phyloP scores from a whole-genome alignment of 2,888 invertebrate species.

The Schrankia costaestrigalis region DNA sequence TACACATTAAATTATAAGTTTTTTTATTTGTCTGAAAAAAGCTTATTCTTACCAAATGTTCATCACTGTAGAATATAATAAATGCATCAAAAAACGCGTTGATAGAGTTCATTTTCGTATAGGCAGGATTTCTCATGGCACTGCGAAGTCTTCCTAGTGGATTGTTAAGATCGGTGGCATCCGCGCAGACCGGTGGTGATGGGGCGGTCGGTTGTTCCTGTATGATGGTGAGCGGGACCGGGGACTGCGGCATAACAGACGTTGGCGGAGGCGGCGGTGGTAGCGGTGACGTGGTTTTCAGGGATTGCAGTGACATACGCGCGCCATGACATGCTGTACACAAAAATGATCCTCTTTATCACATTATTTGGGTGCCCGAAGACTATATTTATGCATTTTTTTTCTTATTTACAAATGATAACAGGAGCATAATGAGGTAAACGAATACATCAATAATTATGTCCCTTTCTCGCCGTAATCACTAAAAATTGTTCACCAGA shows the following conservation, averaged over 20 bases:
- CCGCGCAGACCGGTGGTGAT: slow-evolving; percentile 46
- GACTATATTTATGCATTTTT: too few relatives aligned
- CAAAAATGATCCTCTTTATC: not conserved
- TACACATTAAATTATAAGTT: not conserved
- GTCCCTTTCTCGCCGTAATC: slow-evolving; percentile 36
- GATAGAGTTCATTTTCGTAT: slow-evolving; percentile 60
- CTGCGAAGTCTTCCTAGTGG: slow-evolving; percentile 67
- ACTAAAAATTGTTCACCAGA: slow-evolving; percentile 57
- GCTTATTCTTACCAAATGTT: slow-evolving; percentile 84
- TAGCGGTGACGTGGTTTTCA: slow-evolving; percentile 30
- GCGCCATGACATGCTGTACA: slow-evolving; percentile 50
- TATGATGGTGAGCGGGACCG: slow-evolving; percentile 41
- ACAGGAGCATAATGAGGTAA: slow-evolving; percentile 10
- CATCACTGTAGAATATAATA: slow-evolving; percentile 88
- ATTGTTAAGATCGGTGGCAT: slow-evolving; percentile 44
- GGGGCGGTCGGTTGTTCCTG: slow-evolving; percentile 44
- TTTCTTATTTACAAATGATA: slow-evolving; percentile 1
- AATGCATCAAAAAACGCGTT: slow-evolving; percentile 83
- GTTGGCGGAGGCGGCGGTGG: slow-evolving; percentile 26
- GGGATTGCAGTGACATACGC: slow-evolving; percentile 35
- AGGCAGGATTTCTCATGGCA: slow-evolving; percentile 68
- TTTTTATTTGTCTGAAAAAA: not conserved
- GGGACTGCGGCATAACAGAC: slow-evolving; percentile 24
- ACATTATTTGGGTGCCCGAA: too few relatives aligned
- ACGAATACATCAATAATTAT: slow-evolving; percentile 27